Base-by-base conservation (phyloP, 2,888 invertebrate species). In the Drosophila suboccidentalis region DNA sequence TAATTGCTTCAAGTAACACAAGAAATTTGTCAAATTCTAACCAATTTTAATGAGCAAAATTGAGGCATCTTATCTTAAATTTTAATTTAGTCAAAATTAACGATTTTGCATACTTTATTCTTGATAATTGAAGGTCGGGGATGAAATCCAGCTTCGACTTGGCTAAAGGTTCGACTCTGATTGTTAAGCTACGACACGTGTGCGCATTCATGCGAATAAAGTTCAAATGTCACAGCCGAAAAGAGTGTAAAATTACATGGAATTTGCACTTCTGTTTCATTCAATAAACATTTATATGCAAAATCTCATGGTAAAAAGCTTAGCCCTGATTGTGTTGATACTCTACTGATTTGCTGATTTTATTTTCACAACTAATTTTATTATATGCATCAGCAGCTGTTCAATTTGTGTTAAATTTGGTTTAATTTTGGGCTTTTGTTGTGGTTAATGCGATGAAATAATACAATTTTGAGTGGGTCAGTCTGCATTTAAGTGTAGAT, bases 111-210 rank as follows among this genome's bases (percentile, higher is more conserved):
- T 29, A 8, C 29, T 1, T 29, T 29, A 1, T 29, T 29, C 36
- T 2, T 36, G 2, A 36, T 36, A 47, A 47, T 59, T 62, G 41
- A 26, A 41, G 32, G 32, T 34, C 26, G 50, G 55, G 55, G 9
- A 58, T 59, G 58, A 71, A 71, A 54, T 53, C 36, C 70, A 61
- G 55, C 34, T 36, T 49, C 47, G 58, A 71, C 29, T 38, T 49
- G 51, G 47, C 41, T 17, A 41, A 50, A 39, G 49, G 39, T 19
- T 59, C 44, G 22, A 19, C 11, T 38, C 11, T n/a, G 47, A 55
- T 69, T 63, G 51, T 63, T 50, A 75, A 57, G 59, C 70, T 39
- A 34, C 36, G 60, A 61, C 80, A 80, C 76, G 76, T 76, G 77
- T 54, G 71, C 19, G 54, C 61, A 43, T 29, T 80, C 77, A 76